Evolutionary conservation across 2,888 invertebrate genomes (phyloP).

Genomic region (Polydesmus complanatus): DNA sequence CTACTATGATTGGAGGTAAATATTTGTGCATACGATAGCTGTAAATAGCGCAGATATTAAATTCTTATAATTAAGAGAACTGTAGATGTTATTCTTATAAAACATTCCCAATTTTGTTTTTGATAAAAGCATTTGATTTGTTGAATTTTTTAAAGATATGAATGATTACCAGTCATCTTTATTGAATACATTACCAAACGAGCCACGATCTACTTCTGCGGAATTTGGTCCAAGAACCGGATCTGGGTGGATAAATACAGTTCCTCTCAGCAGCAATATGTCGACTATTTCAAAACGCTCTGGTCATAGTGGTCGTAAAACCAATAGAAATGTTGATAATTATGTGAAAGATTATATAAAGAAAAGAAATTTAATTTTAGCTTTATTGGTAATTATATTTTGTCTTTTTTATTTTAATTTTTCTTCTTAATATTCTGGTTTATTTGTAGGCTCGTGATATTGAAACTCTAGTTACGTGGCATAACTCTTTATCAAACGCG

Average conservation of each 20-base stretch:
- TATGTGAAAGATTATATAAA: constrained; percentile 89
- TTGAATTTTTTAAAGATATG: constrained; percentile 8
- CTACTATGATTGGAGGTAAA: constrained; percentile 61
- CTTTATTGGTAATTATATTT: constrained; percentile 51
- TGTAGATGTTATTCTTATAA: no score
- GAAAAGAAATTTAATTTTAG: constrained; percentile 84
- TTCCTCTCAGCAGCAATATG: constrained; percentile 56
- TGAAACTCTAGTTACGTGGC: constrained; percentile 87
- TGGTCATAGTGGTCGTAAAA: constrained; percentile 32
- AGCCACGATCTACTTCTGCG: constrained; percentile 20
- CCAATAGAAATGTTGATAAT: constrained; percentile 46
- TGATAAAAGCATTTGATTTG: not conserved
- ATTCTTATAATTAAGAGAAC: no score
- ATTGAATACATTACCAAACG: constrained; percentile 5
- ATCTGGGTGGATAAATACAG: constrained; percentile 87
- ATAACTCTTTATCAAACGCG: constrained; percentile 67
- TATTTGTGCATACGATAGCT: no score
- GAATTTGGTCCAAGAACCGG: constrained; percentile 28
- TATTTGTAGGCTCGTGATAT: constrained; percentile 65
- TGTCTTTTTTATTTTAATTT: not conserved
- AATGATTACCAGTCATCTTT: constrained; percentile 6
- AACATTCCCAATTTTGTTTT: no score
- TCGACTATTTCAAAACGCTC: constrained; percentile 45
- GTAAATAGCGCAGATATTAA: no score
- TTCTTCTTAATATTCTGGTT: not conserved